Evolutionary conservation across 2,113 vertebrate species (phyloP), one percentile per base, ranked within the genome.

Genomic region (Phycodurus eques): DNA sequence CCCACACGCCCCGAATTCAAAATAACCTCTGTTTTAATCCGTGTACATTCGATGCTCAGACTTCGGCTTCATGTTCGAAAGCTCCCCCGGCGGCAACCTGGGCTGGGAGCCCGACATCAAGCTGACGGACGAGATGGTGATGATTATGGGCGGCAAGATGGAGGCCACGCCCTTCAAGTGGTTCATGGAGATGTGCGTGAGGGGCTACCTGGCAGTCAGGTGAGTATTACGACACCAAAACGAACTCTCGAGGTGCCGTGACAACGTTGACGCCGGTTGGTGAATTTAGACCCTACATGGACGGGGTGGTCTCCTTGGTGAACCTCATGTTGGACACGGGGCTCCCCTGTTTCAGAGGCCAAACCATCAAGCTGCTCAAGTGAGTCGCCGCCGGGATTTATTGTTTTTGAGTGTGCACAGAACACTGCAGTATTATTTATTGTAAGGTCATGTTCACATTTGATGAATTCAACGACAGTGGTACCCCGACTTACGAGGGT

Each of bases 111-210:
- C 97, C 0, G 96, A 99, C 83, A 98, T 99, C 87, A 99, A 99
- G 75, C 92, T 99, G 69, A 98, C 96, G 0, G 96, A 98, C 22
- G 97, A 99, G 88, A 99, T 99, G 97, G 97, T 99, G 88, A 99
- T 98, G 97, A 98, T 99, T 85, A 99, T 98, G 97, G 97, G 97
- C 1, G 96, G 96, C 22, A 99, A 99, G 83, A 99, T 99, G 96
- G 97, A 99, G 87, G 97, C 97, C n/a, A 99, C 97, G 0, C 97
- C 97, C 0, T 99, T 99, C 90, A 97, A 96, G 67, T 99, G 97
- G 97, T 99, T 99, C 89, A 99, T 98, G 96, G 97, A 99, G 91
- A 99, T 99, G 97, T 99, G 96, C 65, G 96, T 99, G 82, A 94
- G 95, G 17, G 97, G 97, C 53, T 99, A 98, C 84, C 90, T 99